phyloP scores from a whole-genome alignment of 2,797 vertebrate species.

The Crenichthys baileyi region DNA sequence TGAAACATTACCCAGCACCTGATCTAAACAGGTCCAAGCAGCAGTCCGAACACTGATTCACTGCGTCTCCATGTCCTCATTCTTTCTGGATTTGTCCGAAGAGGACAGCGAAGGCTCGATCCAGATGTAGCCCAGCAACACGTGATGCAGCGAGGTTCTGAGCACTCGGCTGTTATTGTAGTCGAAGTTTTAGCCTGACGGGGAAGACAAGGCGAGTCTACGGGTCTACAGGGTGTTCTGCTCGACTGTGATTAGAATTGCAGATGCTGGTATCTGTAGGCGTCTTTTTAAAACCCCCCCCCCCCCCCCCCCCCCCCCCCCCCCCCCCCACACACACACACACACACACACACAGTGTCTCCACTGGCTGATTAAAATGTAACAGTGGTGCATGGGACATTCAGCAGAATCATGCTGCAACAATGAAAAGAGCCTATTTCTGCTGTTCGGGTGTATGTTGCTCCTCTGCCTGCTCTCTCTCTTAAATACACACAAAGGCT shows the following conservation, averaged over 20 bases:
- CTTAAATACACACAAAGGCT: constrained; percentile 41
- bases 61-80: constrained; percentile 4
- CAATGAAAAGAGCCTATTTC: constrained; percentile 52
- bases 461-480: constrained; percentile 22
- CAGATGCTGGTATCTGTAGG: constrained; percentile 77
- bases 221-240: constrained; percentile 56
- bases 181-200: constrained; percentile 53
- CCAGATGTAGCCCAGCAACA: constrained; percentile 31
- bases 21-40: background rate
- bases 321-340: too few relatives aligned
- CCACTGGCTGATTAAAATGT: constrained; percentile 67
- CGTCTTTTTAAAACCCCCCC: constrained; percentile 68
- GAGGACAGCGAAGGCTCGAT: constrained; percentile 29
- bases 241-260: constrained; percentile 78
- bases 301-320: too few relatives aligned
- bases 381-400: constrained; percentile 66
- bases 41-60: constrained; percentile 11
- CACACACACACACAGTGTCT: constrained; percentile 24
- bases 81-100: constrained; percentile 41
- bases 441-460: constrained; percentile 59
- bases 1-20: background rate
- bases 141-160: constrained; percentile 31
- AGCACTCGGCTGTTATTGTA: constrained; percentile 53
- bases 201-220: constrained; percentile 39
- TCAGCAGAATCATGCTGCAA: constrained; percentile 51